Base-by-base conservation (phyloP, 2,797 vertebrate genomes). In the Tympanoctomys barrerae region DNA sequence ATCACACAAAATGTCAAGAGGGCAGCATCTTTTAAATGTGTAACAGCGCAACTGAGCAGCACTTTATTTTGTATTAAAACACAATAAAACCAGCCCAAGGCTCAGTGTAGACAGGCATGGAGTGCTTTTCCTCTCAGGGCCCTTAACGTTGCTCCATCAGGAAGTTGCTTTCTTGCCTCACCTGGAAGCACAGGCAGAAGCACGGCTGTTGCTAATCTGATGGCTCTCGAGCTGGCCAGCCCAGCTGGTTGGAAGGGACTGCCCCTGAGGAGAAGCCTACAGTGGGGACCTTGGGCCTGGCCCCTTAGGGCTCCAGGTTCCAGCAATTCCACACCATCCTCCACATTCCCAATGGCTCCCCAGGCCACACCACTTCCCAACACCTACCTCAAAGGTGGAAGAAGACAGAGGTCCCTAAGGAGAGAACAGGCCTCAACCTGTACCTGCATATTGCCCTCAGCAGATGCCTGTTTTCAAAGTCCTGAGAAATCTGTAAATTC, bases 401-500 rank as follows among this genome's bases (percentile, higher is more conserved):
- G 0, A 16, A 42, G 46, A n/a, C 33, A 49, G 21, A 59, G 42
- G 8, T 19, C 70, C 68, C 49, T 9, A 7, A 46, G 66, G 64
- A 39, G 54, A 42, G n/a, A 78, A 26, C 59, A 49, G 79, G 52
- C 66, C 14, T 68, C 68, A n/a, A 0, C 1, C 77, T 46, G 54
- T 4, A 21, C 22, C n/a, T 2, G 0, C 1, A 2, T 61, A 64
- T 7, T 49, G n/a, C 22, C 26, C 1, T 79, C 28, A 9, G 39
- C 66, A 87, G 81, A 54, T 11, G 31, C 64, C 71, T 57, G 3
- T 59, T 91, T 94, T 59, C 68, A 88, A 80, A 94, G 86, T 78
- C 78, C 52, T 21, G 33, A 94, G 90, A 83, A 84, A 59, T 12
- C 21, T 21, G 12, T 68, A 62, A 62, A 68, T 31, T 59, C 86